Evolutionary conservation across 1,140 invertebrate species (phyloP).

Genomic region (Goniozus legneri): DNA sequence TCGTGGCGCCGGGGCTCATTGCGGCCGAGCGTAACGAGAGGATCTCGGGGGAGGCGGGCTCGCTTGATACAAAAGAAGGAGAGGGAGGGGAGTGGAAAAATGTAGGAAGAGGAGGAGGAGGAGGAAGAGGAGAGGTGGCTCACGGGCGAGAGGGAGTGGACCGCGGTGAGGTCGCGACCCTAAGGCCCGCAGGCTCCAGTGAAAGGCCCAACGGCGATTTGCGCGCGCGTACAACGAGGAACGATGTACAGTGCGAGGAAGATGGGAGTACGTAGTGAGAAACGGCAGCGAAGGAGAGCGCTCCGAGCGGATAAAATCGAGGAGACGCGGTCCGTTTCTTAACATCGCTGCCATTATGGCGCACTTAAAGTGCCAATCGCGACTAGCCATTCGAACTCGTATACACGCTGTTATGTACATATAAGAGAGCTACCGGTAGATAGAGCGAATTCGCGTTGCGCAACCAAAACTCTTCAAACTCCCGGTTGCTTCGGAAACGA

Average conservation of each 20-base stretch:
- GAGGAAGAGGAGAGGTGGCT: slow-evolving; percentile 27
- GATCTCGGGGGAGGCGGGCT: slow-evolving; percentile 8
- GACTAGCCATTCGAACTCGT: too few species aligned
- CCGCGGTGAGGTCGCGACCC: slow-evolving; percentile 43
- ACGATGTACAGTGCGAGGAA: slow-evolving; percentile 4
- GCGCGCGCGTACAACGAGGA: slow-evolving; percentile 29
- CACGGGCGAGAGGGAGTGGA: slow-evolving; percentile 34
- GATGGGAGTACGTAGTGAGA: slow-evolving; percentile 14
- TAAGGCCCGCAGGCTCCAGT: slow-evolving; percentile 37
- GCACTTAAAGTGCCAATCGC: slow-evolving; percentile 46
- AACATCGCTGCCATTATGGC: slow-evolving; percentile 42
- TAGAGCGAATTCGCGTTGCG: slow-evolving; percentile 26
- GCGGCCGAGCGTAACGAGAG: slow-evolving; percentile 35
- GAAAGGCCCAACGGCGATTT: slow-evolving; percentile 48
- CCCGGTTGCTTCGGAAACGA: too few species aligned
- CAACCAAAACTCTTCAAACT: too few species aligned
- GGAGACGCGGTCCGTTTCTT: too few species aligned
- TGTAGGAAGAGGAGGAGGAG: slow-evolving; percentile 18
- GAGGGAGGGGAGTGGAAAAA: slow-evolving; percentile 5
- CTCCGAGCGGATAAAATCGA: slow-evolving; percentile 6
- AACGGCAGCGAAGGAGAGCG: slow-evolving; percentile 19
- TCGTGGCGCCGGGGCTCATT: neutral
- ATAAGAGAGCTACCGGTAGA: too few species aligned
- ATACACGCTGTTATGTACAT: too few species aligned
- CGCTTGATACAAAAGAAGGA: neutral